Evolutionary conservation across 2,888 invertebrate species (phyloP), one percentile per base, ranked within the genome.

Genomic region (Chironomus tentans): DNA sequence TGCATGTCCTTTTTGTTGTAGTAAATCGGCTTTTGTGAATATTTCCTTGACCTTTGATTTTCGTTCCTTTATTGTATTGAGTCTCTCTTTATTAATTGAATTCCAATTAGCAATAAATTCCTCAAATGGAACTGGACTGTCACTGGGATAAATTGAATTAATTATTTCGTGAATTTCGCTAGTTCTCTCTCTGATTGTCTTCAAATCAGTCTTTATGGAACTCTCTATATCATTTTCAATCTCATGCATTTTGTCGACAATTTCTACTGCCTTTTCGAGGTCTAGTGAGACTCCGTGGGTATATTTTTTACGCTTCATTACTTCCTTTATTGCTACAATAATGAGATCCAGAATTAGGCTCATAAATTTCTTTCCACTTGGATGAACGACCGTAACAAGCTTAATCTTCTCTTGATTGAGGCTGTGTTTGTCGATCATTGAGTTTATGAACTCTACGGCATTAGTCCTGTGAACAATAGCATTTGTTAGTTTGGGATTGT

Each of bases 221-320:
- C n/a, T n/a, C 5, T n/a, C 28, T 13, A 71, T 7, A 1, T 71
- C 71, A 2, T 77, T 76, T 78, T 82, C 83, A 2, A 80, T 78
- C n/a, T 24, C 18, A 46, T 24, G 4, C 7, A 71, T 80, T 6
- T 84, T 86, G 79, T 86, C 87, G 1, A 85, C 82, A 0, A 90
- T 90, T 77, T 87, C 85, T 38, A 10, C 38, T 38, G 38, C 38
- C 7, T 38, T 38, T 38, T 38, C 38, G 2, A 38, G 38, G 10
- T 71, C 71, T 88, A 79, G 86, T 85, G 70, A 88, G 87, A 80
- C 90, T 90, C 12, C 89, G 2, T 13, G 10, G 24, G 13, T 10
- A n/a, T 65, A 89, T 89, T 56, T 71, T 3, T 47, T 46, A 4
- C 28, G 71, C 22, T 21, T 82, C 13, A 80, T 81, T 47, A 80